Conservation (phyloP, 2,797 vertebrate genomes). For the Notamacropus eugenii region DNA sequence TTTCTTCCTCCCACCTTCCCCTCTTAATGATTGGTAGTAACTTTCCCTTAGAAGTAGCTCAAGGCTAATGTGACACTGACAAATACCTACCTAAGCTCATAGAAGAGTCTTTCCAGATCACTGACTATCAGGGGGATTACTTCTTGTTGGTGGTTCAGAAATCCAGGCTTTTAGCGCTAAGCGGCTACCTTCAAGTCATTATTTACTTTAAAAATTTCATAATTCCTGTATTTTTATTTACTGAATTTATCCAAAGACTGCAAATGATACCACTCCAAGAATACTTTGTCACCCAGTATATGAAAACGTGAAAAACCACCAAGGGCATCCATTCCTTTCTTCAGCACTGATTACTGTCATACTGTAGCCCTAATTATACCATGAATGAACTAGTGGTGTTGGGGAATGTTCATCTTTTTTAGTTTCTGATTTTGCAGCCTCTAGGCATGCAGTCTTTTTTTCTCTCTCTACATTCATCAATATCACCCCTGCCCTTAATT, state of each 20-base stretch:
- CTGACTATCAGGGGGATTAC: background rate
- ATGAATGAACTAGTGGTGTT: background rate
- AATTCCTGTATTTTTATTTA: constrained; percentile 51
- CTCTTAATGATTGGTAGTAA: constrained; percentile 12
- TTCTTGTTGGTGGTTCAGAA: background rate
- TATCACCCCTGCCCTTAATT: background rate
- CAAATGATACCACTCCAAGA: constrained; percentile 36
- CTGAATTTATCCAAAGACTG: constrained; percentile 42
- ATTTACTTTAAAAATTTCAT: constrained; percentile 35
- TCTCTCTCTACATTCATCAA: background rate
- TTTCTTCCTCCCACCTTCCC: background rate
- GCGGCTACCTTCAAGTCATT: constrained; percentile 21
- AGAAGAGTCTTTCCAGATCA: background rate
- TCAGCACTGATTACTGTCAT: background rate
- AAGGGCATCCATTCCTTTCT: constrained; percentile 6
- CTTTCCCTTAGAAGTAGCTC: background rate
- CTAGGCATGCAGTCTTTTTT: background rate
- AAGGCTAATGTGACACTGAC: background rate
- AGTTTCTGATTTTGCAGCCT: background rate
- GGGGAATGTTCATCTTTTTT: background rate
- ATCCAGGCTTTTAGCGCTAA: constrained; percentile 33
- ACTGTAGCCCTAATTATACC: background rate
- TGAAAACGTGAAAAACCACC: constrained; percentile 27
- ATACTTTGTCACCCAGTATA: background rate
- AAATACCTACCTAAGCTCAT: background rate